Evolutionary conservation across 2,797 vertebrate species (phyloP), one percentile per base, ranked within the genome.

Genomic region (Anableps anableps): DNA sequence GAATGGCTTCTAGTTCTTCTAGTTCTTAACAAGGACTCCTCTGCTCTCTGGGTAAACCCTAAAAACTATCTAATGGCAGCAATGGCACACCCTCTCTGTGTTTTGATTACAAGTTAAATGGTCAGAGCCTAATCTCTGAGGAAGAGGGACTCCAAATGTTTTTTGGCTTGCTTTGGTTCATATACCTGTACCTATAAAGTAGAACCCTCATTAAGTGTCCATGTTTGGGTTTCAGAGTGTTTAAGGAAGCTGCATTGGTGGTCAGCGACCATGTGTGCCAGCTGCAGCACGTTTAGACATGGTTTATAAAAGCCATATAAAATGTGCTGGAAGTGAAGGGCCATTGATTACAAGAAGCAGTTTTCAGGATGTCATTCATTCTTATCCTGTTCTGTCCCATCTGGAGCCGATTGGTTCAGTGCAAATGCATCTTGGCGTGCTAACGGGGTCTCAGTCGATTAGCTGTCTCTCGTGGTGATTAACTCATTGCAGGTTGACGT

Each of bases 241-340:
- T 88, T 80, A 80, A 81, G 62, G 81, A 79, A 86, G 77, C 85
- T 13, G 48, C 77, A 83, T 88, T 88, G 82, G 85, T 88, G 83
- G 85, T 83, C 85, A 88, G 53, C 75, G 71, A 84, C 51, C 92
- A 91, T 90, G 76, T 86, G 90, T 82, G 53, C 76, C 88, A 91
- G 90, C 93, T 93, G 93, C 66, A 66, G 79, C 72, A 77, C 85
- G 85, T 91, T 92, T 91, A 88, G 82, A 87, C 89, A 92, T 76
- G 75, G 89, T 93, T 92, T 90, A 91, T 89, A 87, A 86, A 85
- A 86, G 68, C 90, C 88, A 82, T 85, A 89, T 79, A 84, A 43
- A 88, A 76, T 36, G 74, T 23, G 81, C 80, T 84, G 85, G 82
- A 91, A 92, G 91, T 89, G 82, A 93, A 92, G 92, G 91, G 75